These are phyloP conservation scores for Bugula neritina DNA, from an alignment of 2,888 invertebrate species.

Conservation along the genomic window DNA sequence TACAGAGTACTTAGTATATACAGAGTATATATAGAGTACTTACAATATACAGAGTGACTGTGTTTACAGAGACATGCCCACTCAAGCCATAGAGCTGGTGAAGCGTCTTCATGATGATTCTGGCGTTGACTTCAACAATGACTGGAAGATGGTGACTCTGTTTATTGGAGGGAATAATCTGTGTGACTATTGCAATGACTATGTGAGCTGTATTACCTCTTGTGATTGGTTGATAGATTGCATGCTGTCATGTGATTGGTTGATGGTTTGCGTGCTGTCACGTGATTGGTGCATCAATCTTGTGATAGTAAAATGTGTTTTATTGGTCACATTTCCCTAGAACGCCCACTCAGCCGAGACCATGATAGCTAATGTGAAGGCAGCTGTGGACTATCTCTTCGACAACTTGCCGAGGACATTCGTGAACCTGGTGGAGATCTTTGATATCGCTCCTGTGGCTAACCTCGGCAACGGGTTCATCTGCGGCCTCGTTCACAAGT, in stretches of 20 bases:
- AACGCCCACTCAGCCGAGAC: slow-evolving; percentile 25
- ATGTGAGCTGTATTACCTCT: too few species aligned
- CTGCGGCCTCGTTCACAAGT: slow-evolving; percentile 32
- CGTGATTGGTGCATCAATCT: not conserved
- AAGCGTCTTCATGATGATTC: slow-evolving; percentile 29
- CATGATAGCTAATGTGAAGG: slow-evolving; percentile 27
- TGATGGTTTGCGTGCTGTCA: too few species aligned
- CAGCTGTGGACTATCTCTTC: slow-evolving; percentile 33
- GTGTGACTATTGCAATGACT: slow-evolving; percentile 33
- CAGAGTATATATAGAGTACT: too few species aligned
- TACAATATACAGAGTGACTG: too few species aligned
- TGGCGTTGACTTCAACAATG: slow-evolving; percentile 32
- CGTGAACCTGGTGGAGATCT: slow-evolving; percentile 33
- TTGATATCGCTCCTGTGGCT: slow-evolving; percentile 31
- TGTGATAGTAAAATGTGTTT: not conserved
- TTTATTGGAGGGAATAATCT: slow-evolving; percentile 37
- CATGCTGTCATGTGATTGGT: too few species aligned
- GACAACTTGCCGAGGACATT: slow-evolving; percentile 32
- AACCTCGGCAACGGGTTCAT: slow-evolving; percentile 30
- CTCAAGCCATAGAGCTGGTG: slow-evolving; percentile 32
- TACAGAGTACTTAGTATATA: too few species aligned
- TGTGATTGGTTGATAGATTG: too few species aligned
- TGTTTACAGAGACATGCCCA: slow-evolving; percentile 33
- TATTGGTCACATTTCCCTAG: not conserved
- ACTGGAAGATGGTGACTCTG: slow-evolving; percentile 36